These are phyloP conservation scores for Trachelus troglodyta DNA, from an alignment of 2,888 invertebrate species.

Conservation along the genomic window DNA sequence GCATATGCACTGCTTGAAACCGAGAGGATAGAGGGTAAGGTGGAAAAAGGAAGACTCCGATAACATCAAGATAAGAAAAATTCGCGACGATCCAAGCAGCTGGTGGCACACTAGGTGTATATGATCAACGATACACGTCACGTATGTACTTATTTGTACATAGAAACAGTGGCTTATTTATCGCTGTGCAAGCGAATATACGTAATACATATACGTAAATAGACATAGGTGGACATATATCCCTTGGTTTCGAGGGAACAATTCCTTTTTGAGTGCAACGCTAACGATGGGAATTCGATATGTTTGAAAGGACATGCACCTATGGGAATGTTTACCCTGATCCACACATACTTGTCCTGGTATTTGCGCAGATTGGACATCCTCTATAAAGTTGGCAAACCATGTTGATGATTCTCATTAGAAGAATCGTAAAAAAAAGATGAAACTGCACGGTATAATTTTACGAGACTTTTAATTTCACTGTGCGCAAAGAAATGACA, in stretches of 20 bases:
- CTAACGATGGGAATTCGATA: constrained; percentile 18
- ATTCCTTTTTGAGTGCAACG: constrained; percentile 26
- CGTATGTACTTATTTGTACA: neutral
- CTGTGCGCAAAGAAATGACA: neutral
- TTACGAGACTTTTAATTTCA: neutral
- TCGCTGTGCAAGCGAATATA: neutral
- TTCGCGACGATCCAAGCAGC: neutral
- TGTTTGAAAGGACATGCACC: neutral
- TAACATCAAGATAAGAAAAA: neutral
- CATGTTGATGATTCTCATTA: neutral
- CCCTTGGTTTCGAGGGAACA: constrained; percentile 25
- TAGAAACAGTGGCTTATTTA: neutral
- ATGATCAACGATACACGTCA: neutral
- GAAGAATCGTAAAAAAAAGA: neutral
- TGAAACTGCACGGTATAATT: neutral
- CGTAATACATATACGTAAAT: too few relatives aligned
- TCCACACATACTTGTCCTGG: neutral
- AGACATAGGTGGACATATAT: neutral
- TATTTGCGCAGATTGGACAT: neutral
- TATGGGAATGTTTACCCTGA: neutral
- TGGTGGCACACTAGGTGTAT: neutral
- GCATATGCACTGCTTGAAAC: neutral
- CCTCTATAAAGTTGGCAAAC: neutral
- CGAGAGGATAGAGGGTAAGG: neutral
- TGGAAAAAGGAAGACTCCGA: neutral